Evolutionary conservation across 2,888 invertebrate species (phyloP), one percentile per base, ranked within the genome.

Genomic region (Agrotis puta): DNA sequence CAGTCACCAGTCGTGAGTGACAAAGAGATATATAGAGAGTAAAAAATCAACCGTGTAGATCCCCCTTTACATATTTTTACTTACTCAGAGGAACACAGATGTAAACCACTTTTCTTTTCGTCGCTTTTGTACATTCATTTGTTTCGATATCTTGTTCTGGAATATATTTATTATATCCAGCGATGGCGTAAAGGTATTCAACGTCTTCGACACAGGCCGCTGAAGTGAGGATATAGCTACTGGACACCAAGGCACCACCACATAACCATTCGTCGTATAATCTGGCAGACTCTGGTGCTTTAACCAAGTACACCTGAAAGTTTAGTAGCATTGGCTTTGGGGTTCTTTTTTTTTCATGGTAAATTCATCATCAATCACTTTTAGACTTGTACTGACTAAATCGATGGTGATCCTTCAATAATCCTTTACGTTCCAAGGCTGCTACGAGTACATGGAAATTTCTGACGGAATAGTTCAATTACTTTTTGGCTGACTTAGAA

Each of bases 181-280:
- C 47, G 27, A 61, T 20, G 16, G 61, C 61, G n/a, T 61, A 61
- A 2, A 61, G 9, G 16, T 47, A 27, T 20, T 27, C 14, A 61
- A 61, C 61, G 27, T 61, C 61, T 16, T 61, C 61, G 4, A 61
- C n/a, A 16, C 61, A 61, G 5, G 61, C 61, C 2, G 64, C 64
- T 16, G 47, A 58, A 16, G 48, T 61, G 4, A 61, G 48, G 16
- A 61, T 61, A n/a, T n/a, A 48, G 5, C 1, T 4, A 20, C 48
- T 27, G 5, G 63, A 24, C 59, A 81, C 81, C 68, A 77, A 69
- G 59, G 16, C 61, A 1, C 61, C 61, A 20, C 48, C 61, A 48
- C 61, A 61, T 16, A 63, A 0, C 63, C 63, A 51, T 33, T 20
- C 20, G 16, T 61, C 27, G 27, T 48, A 61, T 27, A 20, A 16